Evolutionary conservation across 2,888 invertebrate species (phyloP), one percentile per base, ranked within the genome.

Genomic region (Apodemia mormo): DNA sequence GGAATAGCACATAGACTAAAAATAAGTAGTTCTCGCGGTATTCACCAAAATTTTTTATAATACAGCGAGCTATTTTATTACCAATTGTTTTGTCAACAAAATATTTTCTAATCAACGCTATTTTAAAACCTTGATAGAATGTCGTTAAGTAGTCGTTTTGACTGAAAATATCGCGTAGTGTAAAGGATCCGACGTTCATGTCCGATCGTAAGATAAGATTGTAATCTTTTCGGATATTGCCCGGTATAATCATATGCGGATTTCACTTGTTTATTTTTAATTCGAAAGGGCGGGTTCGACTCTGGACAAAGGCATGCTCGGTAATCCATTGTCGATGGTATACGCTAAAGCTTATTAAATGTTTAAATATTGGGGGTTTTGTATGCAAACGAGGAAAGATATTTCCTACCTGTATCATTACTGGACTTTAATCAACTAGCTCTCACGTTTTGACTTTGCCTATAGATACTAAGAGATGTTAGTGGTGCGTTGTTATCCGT

Each of bases 181-280:
- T 22, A 22, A 22, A 22, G 22, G 22, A 76, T 82, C 76, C 79
- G 76, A 82, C 85, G 85, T 82, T 80, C 86, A 85, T 89, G 91
- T 92, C 85, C 82, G 92, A 92, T 92, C 80, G 77, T 73, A 72
- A 84, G 92, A 93, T 93, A 93, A 93, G 92, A 93, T 92, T 78
- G 85, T 82, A 85, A 93, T 93, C 92, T 89, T 89, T 89, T 87
- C 89, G 91, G 92, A 92, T 93, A 92, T 91, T 92, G 92, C 92
- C 88, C 91, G 88, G 83, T 79, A 87, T 93, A 92, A 93, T 92
- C 92, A 90, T 92, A 93, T 92, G 92, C 92, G 84, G 81, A 77
- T 78, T 87, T 80, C 79, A 80, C 81, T 82, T 81, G 78, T 81
- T 84, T 80, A 79, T 74, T 79, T 79, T 80, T 75, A 61, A 61